Conservation (phyloP, 2,113 vertebrate genomes). For the Bubo bubo region DNA sequence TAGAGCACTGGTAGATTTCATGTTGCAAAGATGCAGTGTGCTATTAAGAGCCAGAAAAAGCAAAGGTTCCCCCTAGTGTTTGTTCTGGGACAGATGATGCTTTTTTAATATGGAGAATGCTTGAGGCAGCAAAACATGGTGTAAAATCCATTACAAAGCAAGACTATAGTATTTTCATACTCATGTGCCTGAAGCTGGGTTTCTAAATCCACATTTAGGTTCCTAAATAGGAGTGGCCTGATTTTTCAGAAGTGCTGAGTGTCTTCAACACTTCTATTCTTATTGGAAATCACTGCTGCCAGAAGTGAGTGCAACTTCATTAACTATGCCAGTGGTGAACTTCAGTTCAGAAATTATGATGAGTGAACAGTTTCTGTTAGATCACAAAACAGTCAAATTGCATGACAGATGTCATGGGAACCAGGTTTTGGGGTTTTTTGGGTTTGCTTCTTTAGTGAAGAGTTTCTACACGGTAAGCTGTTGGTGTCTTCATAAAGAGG, state of each 20-base stretch:
- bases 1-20: neutral
- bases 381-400: neutral
- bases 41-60: neutral
- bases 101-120: neutral
- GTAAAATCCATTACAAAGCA: neutral
- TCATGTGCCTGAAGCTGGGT: neutral
- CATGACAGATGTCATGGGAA: neutral
- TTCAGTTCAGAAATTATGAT: neutral
- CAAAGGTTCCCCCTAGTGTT: constrained; percentile 62
- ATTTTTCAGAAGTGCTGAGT: constrained; percentile 14
- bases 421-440: fast-evolving
- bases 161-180: neutral
- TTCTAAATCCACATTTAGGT: neutral
- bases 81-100: neutral
- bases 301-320: neutral
- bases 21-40: neutral
- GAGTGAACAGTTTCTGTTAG: neutral
- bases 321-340: neutral
- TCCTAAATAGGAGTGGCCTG: neutral
- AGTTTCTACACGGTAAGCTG: neutral
- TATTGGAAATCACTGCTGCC: neutral
- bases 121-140: neutral
- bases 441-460: neutral
- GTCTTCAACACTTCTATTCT: neutral
- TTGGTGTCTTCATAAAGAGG: neutral